Evolutionary conservation across 2,113 vertebrate genomes (phyloP).

Genomic region (Cygnus atratus): DNA sequence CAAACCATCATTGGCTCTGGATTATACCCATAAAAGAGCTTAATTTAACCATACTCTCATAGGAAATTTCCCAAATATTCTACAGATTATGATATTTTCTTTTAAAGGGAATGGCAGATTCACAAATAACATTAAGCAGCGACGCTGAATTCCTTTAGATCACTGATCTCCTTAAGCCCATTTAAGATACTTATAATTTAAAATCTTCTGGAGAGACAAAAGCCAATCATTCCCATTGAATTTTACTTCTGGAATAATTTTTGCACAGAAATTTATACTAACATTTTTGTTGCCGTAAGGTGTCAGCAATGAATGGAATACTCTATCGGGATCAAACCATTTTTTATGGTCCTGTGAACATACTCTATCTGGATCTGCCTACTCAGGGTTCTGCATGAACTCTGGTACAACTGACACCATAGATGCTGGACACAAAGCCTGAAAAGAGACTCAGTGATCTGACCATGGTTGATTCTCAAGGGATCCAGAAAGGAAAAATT

Average conservation of each 20-base stretch:
- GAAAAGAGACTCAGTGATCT: neutral
- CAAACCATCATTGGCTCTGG: neutral
- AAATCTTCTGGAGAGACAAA: neutral
- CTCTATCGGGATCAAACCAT: neutral
- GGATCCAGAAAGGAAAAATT: neutral
- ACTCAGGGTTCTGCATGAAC: neutral
- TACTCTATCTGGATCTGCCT: neutral
- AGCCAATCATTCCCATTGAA: neutral
- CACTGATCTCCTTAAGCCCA: neutral
- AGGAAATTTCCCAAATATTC: neutral
- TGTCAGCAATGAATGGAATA: too few species aligned
- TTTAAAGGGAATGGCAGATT: neutral
- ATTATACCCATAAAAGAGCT: neutral
- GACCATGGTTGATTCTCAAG: neutral
- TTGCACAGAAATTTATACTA: neutral
- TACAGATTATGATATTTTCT: neutral
- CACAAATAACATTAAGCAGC: neutral
- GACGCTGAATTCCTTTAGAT: neutral
- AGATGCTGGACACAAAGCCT: neutral
- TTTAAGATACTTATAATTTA: neutral
- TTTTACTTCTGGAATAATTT: neutral
- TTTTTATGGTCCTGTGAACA: neutral
- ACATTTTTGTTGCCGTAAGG: neutral
- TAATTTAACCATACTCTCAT: neutral
- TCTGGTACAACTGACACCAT: neutral